Conservation (phyloP, 2,888 invertebrate genomes). For the Polia nebulosa region DNA sequence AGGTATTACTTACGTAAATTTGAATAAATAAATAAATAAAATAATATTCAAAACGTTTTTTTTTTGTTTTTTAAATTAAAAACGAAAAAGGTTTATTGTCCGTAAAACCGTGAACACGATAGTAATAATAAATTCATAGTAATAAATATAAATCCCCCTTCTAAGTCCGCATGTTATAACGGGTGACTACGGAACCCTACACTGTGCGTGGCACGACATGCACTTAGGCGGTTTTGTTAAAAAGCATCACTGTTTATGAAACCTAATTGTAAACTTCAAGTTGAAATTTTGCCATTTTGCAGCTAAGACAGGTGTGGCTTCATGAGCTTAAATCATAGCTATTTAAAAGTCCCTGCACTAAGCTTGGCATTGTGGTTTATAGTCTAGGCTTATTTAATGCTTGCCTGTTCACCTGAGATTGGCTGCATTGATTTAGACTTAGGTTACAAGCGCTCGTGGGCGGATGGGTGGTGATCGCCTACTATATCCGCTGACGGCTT, state of each 20-base stretch:
- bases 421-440: constrained; percentile 47
- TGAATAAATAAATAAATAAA: too few species aligned
- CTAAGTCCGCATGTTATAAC: too few species aligned
- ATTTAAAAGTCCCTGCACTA: constrained; percentile 25
- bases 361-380: constrained; percentile 36
- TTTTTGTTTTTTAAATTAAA: too few species aligned
- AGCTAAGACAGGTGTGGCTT: constrained; percentile 28
- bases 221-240: too few species aligned
- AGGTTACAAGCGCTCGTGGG: constrained; percentile 57
- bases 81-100: too few species aligned
- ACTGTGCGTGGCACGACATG: too few species aligned
- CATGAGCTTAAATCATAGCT: constrained; percentile 32
- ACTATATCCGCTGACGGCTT: constrained; percentile 71
- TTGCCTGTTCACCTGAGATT: constrained; percentile 35
- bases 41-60: too few species aligned
- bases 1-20: too few species aligned
- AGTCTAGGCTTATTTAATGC: constrained; percentile 31
- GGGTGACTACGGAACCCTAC: too few species aligned
- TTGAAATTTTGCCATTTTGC: constrained; percentile 31
- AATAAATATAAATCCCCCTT: too few species aligned
- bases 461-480: constrained; percentile 71
- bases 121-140: too few species aligned
- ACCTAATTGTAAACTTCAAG: background rate
- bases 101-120: too few species aligned
- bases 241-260: background rate